phyloP scores from a whole-genome alignment of 1,140 invertebrate species.

The Brachionus koreanus region DNA sequence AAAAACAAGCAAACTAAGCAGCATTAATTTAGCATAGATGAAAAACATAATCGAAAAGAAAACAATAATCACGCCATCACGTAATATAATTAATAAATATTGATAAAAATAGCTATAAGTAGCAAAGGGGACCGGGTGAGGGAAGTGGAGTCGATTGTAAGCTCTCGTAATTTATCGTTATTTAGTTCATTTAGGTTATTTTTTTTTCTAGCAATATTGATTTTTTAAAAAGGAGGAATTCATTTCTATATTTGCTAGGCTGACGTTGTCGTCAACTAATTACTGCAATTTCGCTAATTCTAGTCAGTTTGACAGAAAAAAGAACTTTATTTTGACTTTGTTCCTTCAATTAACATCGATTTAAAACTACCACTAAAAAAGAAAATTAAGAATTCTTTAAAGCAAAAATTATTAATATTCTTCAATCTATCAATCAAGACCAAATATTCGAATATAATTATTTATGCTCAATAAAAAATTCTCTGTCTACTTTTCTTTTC shows the following conservation, averaged over 20 bases:
- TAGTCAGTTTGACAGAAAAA: conserved; percentile 9
- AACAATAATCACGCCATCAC: conserved; percentile 42
- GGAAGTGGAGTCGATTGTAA: neutral
- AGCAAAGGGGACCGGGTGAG: neutral
- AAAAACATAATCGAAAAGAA: conserved; percentile 36
- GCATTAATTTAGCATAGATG: conserved; percentile 1
- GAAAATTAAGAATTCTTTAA: neutral
- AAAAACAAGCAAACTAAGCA: conserved; percentile 10
- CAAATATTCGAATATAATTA: neutral
- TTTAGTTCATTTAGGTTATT: neutral
- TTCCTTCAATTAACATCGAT: conserved; percentile 6
- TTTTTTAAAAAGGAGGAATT: conserved; percentile 7
- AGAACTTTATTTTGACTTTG: conserved; percentile 4
- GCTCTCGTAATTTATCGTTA: neutral
- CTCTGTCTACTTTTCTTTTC: neutral
- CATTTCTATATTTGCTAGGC: neutral
- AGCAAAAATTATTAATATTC: neutral
- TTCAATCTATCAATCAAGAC: neutral
- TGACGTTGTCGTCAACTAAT: conserved; percentile 10
- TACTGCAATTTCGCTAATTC: conserved; percentile 28
- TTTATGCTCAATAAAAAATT: neutral
- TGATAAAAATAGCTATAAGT: conserved; percentile 10
- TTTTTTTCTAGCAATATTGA: neutral
- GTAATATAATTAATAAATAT: conserved; percentile 43
- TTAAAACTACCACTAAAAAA: neutral